Conservation (phyloP, 2,888 invertebrate genomes). For the Sphaerophoria taeniata region DNA sequence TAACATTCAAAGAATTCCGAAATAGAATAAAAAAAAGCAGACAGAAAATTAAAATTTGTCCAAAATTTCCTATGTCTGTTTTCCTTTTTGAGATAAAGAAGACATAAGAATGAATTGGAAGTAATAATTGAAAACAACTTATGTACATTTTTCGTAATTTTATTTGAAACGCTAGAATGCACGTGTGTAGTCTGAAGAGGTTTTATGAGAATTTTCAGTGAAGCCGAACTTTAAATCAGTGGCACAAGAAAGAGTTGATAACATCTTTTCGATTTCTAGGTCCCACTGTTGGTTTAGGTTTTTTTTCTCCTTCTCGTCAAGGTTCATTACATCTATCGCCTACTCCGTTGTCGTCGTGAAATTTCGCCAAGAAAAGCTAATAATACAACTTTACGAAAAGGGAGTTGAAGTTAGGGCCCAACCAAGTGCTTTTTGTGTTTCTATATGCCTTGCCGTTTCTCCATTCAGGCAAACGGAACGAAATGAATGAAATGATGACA, state of each 20-base stretch:
- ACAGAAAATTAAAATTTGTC: neutral
- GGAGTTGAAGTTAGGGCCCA: slow-evolving; percentile 49
- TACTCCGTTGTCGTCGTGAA: neutral
- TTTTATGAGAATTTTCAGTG: neutral
- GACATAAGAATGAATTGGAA: slow-evolving; percentile 40
- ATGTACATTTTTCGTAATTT: slow-evolving; percentile 16
- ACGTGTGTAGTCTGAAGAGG: slow-evolving; percentile 41
- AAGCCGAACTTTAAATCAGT: neutral
- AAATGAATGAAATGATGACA: slow-evolving; percentile 50
- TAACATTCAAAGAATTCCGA: slow-evolving; percentile 9
- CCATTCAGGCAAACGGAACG: slow-evolving; percentile 51
- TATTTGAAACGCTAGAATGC: slow-evolving; percentile 37
- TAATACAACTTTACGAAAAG: slow-evolving; percentile 31
- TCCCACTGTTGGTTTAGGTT: slow-evolving; percentile 27
- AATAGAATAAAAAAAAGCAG: neutral
- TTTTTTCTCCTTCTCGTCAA: slow-evolving; percentile 19
- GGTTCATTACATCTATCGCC: slow-evolving; percentile 38
- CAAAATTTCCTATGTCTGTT: neutral
- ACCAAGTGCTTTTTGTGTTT: neutral
- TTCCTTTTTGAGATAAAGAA: slow-evolving; percentile 3
- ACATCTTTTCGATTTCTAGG: neutral
- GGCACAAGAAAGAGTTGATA: neutral
- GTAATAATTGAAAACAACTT: slow-evolving; percentile 29
- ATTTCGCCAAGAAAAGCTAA: slow-evolving; percentile 40
- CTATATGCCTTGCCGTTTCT: slow-evolving; percentile 17